Evolutionary conservation across 2,888 invertebrate genomes (phyloP).

Genomic region (Punctoribates punctum): DNA sequence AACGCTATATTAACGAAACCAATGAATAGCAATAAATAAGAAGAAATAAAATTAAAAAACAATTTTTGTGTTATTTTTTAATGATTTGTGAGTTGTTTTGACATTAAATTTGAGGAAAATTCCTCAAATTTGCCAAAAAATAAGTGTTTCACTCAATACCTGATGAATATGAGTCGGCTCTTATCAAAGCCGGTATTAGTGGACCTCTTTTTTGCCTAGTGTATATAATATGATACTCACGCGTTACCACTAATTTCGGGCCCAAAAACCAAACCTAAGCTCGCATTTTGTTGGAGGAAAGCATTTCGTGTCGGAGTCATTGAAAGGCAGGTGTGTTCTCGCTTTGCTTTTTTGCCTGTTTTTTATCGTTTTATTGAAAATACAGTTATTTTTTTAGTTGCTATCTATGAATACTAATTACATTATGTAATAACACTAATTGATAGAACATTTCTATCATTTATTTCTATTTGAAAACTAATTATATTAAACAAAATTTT

Average conservation of each 20-base stretch:
- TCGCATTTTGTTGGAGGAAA: not conserved
- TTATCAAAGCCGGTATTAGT: not conserved
- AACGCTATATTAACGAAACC: no score
- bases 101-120: no score
- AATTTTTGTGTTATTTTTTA: no score
- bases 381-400: conserved; percentile 6
- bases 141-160: not conserved
- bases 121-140: no score
- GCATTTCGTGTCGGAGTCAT: conserved; percentile 20
- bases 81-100: no score
- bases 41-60: no score
- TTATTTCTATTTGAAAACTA: no score
- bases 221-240: conserved; percentile 25
- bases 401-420: conserved; percentile 9
- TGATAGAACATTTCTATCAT: no score
- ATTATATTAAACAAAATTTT: no score
- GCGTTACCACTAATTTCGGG: conserved; percentile 19
- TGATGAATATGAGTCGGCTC: not conserved
- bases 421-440: not conserved
- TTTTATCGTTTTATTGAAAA: not conserved
- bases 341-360: not conserved
- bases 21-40: no score
- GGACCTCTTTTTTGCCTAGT: not conserved
- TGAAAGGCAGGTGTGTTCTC: conserved; percentile 22
- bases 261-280: not conserved